These are phyloP conservation scores for Atta texana DNA, from an alignment of 1,140 invertebrate species.

Conservation along the genomic window DNA sequence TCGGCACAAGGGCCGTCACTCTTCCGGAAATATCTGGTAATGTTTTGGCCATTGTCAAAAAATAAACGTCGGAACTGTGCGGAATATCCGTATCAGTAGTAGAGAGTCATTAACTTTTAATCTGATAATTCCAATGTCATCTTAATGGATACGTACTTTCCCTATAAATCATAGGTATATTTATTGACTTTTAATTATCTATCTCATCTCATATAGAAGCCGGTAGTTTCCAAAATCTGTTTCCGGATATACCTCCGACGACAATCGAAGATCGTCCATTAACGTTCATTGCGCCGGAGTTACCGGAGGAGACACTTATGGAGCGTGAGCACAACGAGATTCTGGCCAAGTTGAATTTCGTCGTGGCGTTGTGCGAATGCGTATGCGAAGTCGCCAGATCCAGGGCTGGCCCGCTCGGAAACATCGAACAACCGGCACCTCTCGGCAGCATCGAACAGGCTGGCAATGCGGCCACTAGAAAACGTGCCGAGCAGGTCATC, in stretches of 20 bases:
- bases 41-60: constrained; percentile 34
- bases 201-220: constrained; percentile 84
- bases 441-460: constrained; percentile 81
- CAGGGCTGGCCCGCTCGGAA: constrained; percentile 90
- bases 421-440: constrained; percentile 78
- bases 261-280: constrained; percentile 88
- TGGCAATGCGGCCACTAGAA: constrained; percentile 84
- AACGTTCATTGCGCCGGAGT: constrained; percentile 95
- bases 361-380: constrained; percentile 95
- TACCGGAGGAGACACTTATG: constrained; percentile 97
- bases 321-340: constrained; percentile 98
- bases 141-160: background rate
- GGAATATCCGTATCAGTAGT: background rate
- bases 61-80: background rate
- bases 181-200: background rate
- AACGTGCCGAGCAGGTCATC: constrained; percentile 95
- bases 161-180: too few species aligned
- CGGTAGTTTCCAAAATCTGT: constrained; percentile 88
- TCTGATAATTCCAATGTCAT: background rate
- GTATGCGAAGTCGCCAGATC: constrained; percentile 94
- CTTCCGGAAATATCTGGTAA: constrained; percentile 90
- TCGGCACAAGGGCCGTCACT: constrained; percentile 91
- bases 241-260: constrained; percentile 86
- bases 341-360: constrained; percentile 97
- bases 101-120: background rate